phyloP scores from a whole-genome alignment of 2,797 vertebrate species.

The Phylloscopus collybita region DNA sequence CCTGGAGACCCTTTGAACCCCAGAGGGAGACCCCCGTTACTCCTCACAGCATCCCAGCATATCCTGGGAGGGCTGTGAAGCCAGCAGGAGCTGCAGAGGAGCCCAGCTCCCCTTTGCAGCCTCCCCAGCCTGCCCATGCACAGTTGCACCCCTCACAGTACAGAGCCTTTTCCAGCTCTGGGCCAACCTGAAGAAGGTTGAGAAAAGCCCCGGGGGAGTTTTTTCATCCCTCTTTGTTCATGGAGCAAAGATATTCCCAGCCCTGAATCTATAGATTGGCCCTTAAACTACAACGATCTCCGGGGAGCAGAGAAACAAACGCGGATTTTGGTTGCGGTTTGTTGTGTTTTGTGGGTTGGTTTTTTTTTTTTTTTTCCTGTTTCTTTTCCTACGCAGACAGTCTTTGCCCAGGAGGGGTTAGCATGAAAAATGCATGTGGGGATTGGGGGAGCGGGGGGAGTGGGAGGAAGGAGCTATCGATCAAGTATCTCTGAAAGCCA shows the following conservation, averaged over 20 bases:
- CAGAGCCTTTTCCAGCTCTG: background rate
- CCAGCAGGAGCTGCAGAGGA: background rate
- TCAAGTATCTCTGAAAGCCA: conserved; percentile 78
- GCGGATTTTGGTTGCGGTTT: conserved; percentile 53
- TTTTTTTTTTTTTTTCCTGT: background rate
- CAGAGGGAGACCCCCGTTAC: rapidly evolving
- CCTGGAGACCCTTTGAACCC: background rate
- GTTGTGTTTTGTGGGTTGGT: conserved; percentile 21
- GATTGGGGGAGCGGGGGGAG: conserved; percentile 62
- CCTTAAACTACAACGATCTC: conserved; percentile 70
- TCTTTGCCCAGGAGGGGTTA: conserved; percentile 67
- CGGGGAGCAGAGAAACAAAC: conserved; percentile 47
- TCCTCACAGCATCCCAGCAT: background rate
- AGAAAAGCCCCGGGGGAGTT: conserved; percentile 13
- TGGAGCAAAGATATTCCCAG: conserved; percentile 65
- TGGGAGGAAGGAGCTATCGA: conserved; percentile 73
- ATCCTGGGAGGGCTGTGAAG: background rate
- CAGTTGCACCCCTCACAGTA: background rate
- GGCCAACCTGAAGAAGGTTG: conserved; percentile 19
- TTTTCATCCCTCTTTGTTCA: conserved; percentile 62
- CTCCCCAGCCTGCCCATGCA: background rate
- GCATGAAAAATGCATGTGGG: conserved; percentile 79
- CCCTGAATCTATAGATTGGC: conserved; percentile 68
- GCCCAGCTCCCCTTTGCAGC: background rate
- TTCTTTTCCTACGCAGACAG: conserved; percentile 49